Evolutionary conservation across 2,888 invertebrate genomes (phyloP).

Genomic region (Drosophila histrio): DNA sequence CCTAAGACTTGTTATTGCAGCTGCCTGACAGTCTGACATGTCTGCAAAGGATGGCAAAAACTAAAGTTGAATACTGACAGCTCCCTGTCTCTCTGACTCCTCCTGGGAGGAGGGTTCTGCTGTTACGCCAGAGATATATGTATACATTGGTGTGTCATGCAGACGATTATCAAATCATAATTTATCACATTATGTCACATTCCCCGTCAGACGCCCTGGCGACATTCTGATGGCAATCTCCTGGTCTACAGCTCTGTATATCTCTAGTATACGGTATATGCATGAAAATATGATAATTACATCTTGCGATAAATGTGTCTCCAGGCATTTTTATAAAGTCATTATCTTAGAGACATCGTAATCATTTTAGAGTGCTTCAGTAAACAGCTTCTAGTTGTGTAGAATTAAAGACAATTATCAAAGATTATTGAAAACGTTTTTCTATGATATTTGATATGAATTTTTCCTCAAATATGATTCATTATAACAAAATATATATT

Average conservation of each 20-base stretch:
- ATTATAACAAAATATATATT: too few relatives aligned
- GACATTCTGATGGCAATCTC: slow-evolving; percentile 43
- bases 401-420: not conserved
- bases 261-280: not conserved
- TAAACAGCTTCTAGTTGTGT: not conserved
- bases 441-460: too few relatives aligned
- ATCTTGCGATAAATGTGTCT: slow-evolving; percentile 32
- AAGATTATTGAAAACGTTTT: too few relatives aligned
- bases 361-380: slow-evolving; percentile 19
- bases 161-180: slow-evolving; percentile 80
- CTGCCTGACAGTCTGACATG: slow-evolving; percentile 52
- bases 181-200: slow-evolving; percentile 79
- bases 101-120: not conserved
- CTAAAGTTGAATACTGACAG: slow-evolving; percentile 7
- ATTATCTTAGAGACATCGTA: slow-evolving; percentile 14
- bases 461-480: too few relatives aligned
- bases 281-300: slow-evolving; percentile 47
- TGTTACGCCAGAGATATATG: too few relatives aligned
- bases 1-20: slow-evolving; percentile 43
- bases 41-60: slow-evolving; percentile 46
- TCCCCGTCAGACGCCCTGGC: slow-evolving; percentile 39
- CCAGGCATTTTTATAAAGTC: slow-evolving; percentile 29
- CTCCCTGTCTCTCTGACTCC: not conserved
- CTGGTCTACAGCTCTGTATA: not conserved
- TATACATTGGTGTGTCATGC: slow-evolving; percentile 22